A percentile compares a stretch with the other conserved stretches of the same genome.
Conservation (phyloP, 1,140 invertebrate species). For the Neodiprion pinetum region DNA sequence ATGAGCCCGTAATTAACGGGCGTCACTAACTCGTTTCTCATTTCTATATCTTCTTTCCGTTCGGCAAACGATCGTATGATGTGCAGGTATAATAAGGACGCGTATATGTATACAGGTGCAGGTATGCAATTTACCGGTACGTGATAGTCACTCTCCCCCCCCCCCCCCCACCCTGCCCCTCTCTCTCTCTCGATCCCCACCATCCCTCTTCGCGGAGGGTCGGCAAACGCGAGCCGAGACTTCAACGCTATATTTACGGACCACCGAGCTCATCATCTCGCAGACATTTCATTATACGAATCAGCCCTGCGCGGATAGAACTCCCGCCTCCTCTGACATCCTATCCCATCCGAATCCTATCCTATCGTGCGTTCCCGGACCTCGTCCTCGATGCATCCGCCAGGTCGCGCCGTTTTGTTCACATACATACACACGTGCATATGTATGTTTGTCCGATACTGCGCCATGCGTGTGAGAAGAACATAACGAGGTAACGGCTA, state of each 20-base stretch:
- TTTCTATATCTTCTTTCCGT: no score
- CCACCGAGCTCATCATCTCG: slow-evolving; percentile 54
- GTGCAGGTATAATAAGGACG: no score
- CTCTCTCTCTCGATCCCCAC: neutral
- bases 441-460: no score
- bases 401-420: neutral
- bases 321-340: slow-evolving; percentile 1
- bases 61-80: no score
- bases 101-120: neutral
- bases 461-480: neutral
- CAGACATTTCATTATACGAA: slow-evolving; percentile 59
- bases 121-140: neutral
- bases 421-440: neutral
- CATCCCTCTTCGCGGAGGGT: slow-evolving; percentile 4
- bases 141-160: neutral
- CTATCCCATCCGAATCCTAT: slow-evolving; percentile 1
- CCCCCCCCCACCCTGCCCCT: neutral
- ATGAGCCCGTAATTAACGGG: no score
- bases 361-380: slow-evolving; percentile 33
- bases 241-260: slow-evolving; percentile 56
- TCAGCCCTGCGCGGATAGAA: slow-evolving; percentile 39
- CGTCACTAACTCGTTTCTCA: no score
- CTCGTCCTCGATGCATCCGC: slow-evolving; percentile 14
- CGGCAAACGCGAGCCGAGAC: slow-evolving; percentile 47
- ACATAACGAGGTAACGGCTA: neutral